Evolutionary conservation across 2,888 invertebrate species (phyloP).

Genomic region (Parnassius mnemosyne): DNA sequence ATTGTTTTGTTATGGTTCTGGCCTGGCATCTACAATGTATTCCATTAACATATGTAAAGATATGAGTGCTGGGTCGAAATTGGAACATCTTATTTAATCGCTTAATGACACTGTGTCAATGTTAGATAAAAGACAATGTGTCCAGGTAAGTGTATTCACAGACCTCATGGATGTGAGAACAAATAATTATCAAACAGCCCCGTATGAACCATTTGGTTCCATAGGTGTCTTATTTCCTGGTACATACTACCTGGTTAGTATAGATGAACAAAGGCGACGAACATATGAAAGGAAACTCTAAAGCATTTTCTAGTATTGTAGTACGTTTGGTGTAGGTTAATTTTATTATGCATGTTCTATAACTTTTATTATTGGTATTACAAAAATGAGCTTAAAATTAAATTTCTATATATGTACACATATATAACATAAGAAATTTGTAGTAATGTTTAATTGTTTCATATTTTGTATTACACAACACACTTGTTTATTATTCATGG

Average conservation of each 20-base stretch:
- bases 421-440: too few species aligned
- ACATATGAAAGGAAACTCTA: constrained; percentile 81
- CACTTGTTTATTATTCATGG: too few species aligned
- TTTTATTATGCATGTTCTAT: constrained; percentile 23
- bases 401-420: too few species aligned
- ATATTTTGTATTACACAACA: too few species aligned
- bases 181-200: constrained; percentile 91
- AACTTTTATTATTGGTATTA: too few species aligned
- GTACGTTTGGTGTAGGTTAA: constrained; percentile 44
- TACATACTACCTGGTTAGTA: constrained; percentile 91
- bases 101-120: constrained; percentile 84
- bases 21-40: constrained; percentile 96
- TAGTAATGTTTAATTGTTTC: too few species aligned
- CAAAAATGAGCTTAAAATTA: too few species aligned
- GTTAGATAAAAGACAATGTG: constrained; percentile 85
- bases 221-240: constrained; percentile 89
- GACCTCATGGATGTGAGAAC: constrained; percentile 89
- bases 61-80: constrained; percentile 76
- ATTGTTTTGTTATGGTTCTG: constrained; percentile 98
- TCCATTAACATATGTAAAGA: constrained; percentile 89
- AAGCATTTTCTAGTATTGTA: constrained; percentile 34
- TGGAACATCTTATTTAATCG: constrained; percentile 84
- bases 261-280: constrained; percentile 93
- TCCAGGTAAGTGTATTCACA: constrained; percentile 89
- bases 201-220: constrained; percentile 89